phyloP scores from a whole-genome alignment of 2,888 invertebrate species.

The Volucella inflata region DNA sequence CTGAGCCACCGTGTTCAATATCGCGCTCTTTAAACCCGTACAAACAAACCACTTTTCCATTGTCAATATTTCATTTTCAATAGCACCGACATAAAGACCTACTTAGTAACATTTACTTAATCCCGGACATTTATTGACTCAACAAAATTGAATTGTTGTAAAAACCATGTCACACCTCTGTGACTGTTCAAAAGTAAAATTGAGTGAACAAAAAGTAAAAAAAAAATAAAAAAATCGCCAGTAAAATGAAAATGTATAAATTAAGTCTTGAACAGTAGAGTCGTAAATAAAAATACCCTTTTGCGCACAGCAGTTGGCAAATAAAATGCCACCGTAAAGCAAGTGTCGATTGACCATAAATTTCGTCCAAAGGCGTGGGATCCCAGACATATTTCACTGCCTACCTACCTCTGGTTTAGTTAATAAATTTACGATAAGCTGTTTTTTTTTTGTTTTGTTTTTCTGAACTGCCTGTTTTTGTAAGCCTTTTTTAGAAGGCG shows the following conservation, averaged over 20 bases:
- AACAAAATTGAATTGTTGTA: background rate
- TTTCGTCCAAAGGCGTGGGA: conserved; percentile 29
- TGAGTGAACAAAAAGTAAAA: background rate
- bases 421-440: conserved; percentile 27
- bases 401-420: conserved; percentile 2
- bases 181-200: background rate
- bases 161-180: background rate
- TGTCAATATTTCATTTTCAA: no score
- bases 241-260: conserved; percentile 1
- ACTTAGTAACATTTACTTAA: background rate
- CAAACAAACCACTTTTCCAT: no score
- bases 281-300: conserved; percentile 25
- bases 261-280: conserved; percentile 5
- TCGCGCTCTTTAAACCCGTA: no score
- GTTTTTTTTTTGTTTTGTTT: background rate
- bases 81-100: no score
- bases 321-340: conserved; percentile 34
- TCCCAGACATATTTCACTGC: conserved; percentile 8
- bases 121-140: background rate
- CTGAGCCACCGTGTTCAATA: no score
- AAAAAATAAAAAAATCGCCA: background rate
- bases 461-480: background rate
- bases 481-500: background rate
- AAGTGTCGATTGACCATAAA: conserved; percentile 43
- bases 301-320: conserved; percentile 16